Base-by-base conservation (phyloP, 1,140 invertebrate genomes). In the Trachymyrmex septentrionalis region DNA sequence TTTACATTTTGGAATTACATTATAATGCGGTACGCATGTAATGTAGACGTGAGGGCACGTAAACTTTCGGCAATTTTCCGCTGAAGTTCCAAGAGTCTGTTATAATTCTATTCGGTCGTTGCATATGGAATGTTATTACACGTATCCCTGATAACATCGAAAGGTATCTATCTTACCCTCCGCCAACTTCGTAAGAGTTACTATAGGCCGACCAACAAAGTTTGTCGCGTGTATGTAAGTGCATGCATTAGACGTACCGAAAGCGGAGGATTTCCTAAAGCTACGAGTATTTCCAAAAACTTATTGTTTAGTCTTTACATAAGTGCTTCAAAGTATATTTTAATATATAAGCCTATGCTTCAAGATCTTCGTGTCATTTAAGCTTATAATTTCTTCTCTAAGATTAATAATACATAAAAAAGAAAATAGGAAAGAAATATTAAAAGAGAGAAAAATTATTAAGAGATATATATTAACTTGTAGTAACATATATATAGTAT, bases 61-160 rank as follows among this genome's bases (percentile, higher is more conserved):
- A 61, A 86, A 88, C 80, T 88, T 87, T 76, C 48, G 53, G 84
- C 73, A 91, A 92, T 87, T 93, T 92, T 86, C 71, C 85, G 30
- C 38, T 55, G 61, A 92, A 92, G 85, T 92, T 91, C 44, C 27
- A 30, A 86, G 76, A 87, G 30, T 73, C 50, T 82, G 63, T 88
- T 87, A 87, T 92, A 90, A 92, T 89, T 92, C 75, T 73, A 90
- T 92, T 92, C 87, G 85, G 82, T 87, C 64, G 78, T 69, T 66
- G 86, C 81, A 77, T 85, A 85, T 53, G 85, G 80, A 91, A 90
- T 66, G 67, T 89, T 89, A 91, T 93, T 92, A 90, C 72, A 90
- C 87, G 86, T 86, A 78, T 64, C 59, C 59, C 53, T 86, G 77
- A 75, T 87, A 88, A 92, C 87, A 86, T 72, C 34, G 38, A 57